A percentile compares a stretch with the other conserved stretches of the same genome.
Evolutionary conservation across 2,888 invertebrate genomes (phyloP).

Genomic region (Stomorhina lunata): DNA sequence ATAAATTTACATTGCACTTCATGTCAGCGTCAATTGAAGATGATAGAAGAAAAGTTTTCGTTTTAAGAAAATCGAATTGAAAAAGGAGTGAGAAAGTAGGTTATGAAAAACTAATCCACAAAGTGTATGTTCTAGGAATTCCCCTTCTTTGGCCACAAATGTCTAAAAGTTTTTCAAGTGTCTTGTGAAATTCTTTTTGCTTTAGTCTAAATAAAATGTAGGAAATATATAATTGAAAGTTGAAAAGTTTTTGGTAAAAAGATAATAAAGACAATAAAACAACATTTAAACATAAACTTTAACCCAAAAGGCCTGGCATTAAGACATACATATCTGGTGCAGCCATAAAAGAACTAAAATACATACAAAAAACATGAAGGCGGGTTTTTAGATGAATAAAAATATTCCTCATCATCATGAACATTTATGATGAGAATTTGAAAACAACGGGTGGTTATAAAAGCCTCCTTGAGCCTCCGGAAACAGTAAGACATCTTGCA

Average conservation of each 20-base stretch:
- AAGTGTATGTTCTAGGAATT: neutral
- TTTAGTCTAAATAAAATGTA: conserved; percentile 3
- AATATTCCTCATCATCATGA: conserved; percentile 12
- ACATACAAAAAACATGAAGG: conserved; percentile 48
- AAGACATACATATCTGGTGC: conserved; percentile 10
- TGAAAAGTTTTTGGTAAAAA: conserved; percentile 50
- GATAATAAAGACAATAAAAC: conserved; percentile 59
- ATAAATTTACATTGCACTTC: conserved; percentile 63
- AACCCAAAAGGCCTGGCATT: conserved; percentile 47
- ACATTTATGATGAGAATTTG: neutral
- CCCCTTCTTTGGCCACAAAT: neutral
- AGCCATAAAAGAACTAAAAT: conserved; percentile 1
- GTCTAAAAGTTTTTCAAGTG: conserved; percentile 17
- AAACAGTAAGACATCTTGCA: conserved; percentile 33
- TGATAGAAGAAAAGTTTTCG: conserved; percentile 47
- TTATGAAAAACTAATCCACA: neutral
- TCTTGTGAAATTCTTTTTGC: conserved; percentile 4
- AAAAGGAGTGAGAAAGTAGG: neutral
- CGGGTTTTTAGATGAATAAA: conserved; percentile 40
- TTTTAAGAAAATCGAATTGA: conserved; percentile 25
- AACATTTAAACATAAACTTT: conserved; percentile 56
- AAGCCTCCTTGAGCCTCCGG: neutral
- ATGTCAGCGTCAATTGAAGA: conserved; percentile 23
- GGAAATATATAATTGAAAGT: conserved; percentile 57
- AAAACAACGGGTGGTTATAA: conserved; percentile 49